phyloP scores from a whole-genome alignment of 2,888 invertebrate species.

The Tanytarsus gracilentus region DNA sequence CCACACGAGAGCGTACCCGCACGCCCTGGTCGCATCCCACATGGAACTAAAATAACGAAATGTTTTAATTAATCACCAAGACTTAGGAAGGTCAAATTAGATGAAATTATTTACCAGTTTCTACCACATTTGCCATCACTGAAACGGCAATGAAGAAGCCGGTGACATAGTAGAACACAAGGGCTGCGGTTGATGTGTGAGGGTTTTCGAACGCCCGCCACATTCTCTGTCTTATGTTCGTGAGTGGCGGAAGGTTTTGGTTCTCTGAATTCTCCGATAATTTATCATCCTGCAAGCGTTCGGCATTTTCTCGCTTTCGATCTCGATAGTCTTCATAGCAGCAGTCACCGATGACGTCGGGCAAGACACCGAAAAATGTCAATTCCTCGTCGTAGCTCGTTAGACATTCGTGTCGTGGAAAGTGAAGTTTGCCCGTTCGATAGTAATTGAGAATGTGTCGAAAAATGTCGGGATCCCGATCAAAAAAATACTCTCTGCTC shows the following conservation, averaged over 20 bases:
- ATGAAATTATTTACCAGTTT: slow-evolving; percentile 50
- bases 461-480: slow-evolving; percentile 98
- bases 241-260: slow-evolving; percentile 77
- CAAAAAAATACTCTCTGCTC: slow-evolving; percentile 97
- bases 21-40: slow-evolving; percentile 77
- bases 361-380: slow-evolving; percentile 96
- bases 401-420: slow-evolving; percentile 98
- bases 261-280: slow-evolving; percentile 81
- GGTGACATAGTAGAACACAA: slow-evolving; percentile 99
- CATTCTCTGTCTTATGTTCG: slow-evolving; percentile 89
- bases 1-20: slow-evolving; percentile 90
- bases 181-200: slow-evolving; percentile 96
- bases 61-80: neutral
- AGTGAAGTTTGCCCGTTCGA: slow-evolving; percentile 97
- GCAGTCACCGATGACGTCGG: slow-evolving; percentile 94
- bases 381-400: slow-evolving; percentile 98
- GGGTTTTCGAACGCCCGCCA: slow-evolving; percentile 99
- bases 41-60: slow-evolving; percentile 53
- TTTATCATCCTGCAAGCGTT: slow-evolving; percentile 95
- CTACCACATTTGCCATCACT: slow-evolving; percentile 98
- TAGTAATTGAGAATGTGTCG: slow-evolving; percentile 98
- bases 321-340: slow-evolving; percentile 99
- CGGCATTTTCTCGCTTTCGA: slow-evolving; percentile 96
- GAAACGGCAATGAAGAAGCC: slow-evolving; percentile 99
- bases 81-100: neutral